Evolutionary conservation across 2,797 vertebrate species (phyloP).

Genomic region (Garrulus glandarius): DNA sequence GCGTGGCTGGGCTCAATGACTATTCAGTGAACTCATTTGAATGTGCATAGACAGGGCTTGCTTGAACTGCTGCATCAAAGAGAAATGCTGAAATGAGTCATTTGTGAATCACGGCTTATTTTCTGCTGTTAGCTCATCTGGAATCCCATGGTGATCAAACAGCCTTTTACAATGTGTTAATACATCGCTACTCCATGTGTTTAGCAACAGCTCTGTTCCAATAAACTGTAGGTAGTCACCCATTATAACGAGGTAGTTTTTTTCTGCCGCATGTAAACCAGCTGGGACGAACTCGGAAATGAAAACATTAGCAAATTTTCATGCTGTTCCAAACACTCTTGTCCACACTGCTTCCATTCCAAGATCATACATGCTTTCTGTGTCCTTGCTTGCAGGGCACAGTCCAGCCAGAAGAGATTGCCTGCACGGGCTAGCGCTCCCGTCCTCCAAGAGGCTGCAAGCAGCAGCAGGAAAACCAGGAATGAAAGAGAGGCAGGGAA

Average conservation of each 20-base stretch:
- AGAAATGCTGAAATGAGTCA: slow-evolving; percentile 63
- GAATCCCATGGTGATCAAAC: slow-evolving; percentile 66
- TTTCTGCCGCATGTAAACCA: background rate
- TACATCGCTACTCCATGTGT: slow-evolving; percentile 44
- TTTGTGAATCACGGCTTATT: slow-evolving; percentile 62
- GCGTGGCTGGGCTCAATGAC: slow-evolving; percentile 20
- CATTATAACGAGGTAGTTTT: background rate
- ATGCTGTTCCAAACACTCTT: background rate
- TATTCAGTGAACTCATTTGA: slow-evolving; percentile 45
- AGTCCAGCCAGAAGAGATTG: background rate
- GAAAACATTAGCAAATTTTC: background rate
- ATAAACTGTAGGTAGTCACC: slow-evolving; percentile 40
- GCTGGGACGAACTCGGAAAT: background rate
- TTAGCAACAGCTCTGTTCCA: slow-evolving; percentile 50
- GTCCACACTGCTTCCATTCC: background rate
- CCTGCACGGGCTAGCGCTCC: rapidly evolving
- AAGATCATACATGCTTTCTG: background rate
- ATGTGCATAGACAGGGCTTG: slow-evolving; percentile 46
- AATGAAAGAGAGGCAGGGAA: background rate
- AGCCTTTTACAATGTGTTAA: slow-evolving; percentile 63
- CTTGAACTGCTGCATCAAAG: slow-evolving; percentile 59
- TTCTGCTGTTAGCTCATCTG: slow-evolving; percentile 63
- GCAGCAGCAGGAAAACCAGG: background rate
- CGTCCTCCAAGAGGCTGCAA: rapidly evolving
- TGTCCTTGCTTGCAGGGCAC: background rate